phyloP scores from a whole-genome alignment of 2,797 vertebrate species.

The Phrynocephalus forsythii region DNA sequence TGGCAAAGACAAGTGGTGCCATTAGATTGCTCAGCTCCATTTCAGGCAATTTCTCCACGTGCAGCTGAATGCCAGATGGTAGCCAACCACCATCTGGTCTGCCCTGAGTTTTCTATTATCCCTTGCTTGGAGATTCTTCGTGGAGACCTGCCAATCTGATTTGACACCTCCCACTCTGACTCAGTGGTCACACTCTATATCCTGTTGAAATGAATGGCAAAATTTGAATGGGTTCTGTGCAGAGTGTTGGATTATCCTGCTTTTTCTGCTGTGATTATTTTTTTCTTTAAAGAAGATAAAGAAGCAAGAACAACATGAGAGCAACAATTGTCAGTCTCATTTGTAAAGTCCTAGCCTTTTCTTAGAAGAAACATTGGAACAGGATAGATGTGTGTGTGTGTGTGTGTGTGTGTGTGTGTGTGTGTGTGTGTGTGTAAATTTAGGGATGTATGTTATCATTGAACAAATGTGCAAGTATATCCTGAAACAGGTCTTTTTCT shows the following conservation, averaged over 20 bases:
- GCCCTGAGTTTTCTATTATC: slow-evolving; percentile 25
- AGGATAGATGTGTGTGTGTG: not conserved
- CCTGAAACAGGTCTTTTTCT: too few relatives aligned
- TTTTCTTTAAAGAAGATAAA: not conserved
- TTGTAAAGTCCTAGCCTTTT: not conserved
- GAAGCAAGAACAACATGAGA: not conserved
- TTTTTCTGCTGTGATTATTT: not conserved
- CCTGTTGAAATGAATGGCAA: not conserved
- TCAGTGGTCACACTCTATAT: not conserved
- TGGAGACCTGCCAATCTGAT: slow-evolving; percentile 24
- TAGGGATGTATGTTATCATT: too few relatives aligned
- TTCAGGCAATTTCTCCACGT: not conserved
- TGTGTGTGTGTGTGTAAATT: too few relatives aligned
- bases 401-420: not conserved
- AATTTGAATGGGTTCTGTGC: not conserved
- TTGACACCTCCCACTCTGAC: not conserved
- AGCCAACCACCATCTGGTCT: slow-evolving; percentile 27
- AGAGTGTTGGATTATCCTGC: not conserved
- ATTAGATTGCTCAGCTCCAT: not conserved
- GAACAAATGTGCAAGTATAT: too few relatives aligned
- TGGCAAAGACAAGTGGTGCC: not conserved
- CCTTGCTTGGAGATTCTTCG: slow-evolving; percentile 20
- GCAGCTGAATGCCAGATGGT: slow-evolving; percentile 24
- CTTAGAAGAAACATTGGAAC: not conserved
- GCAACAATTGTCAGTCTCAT: not conserved